These are phyloP conservation scores for Scomber japonicus DNA, from an alignment of 2,113 vertebrate species.

Conservation along the genomic window DNA sequence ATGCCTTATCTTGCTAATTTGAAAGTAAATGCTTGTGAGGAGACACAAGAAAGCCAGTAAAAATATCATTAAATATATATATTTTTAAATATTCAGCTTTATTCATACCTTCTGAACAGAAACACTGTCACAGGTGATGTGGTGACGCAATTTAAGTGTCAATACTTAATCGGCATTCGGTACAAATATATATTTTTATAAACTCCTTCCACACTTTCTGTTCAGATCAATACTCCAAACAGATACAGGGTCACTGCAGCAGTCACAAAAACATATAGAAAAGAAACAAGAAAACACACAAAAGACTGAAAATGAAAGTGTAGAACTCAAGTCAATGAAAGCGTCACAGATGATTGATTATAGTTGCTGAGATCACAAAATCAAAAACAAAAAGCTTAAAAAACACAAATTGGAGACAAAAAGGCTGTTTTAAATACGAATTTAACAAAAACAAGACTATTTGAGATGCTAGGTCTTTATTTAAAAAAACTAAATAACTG, in stretches of 20 bases:
- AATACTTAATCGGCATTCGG: slow-evolving; percentile 26
- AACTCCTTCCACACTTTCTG: slow-evolving; percentile 7
- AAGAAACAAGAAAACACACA: neutral
- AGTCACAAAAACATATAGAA: slow-evolving; percentile 21
- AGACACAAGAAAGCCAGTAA: too few species aligned
- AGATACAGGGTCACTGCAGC: slow-evolving; percentile 30
- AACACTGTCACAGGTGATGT: slow-evolving; percentile 31
- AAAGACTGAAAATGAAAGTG: neutral
- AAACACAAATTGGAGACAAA: too few species aligned
- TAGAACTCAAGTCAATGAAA: neutral
- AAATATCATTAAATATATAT: too few species aligned
- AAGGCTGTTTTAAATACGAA: slow-evolving; percentile 15
- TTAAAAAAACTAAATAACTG: too few species aligned
- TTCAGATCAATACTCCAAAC: slow-evolving; percentile 1
- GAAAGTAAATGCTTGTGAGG: too few species aligned
- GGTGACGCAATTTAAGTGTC: neutral
- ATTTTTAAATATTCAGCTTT: slow-evolving; percentile 37
- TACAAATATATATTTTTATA: slow-evolving; percentile 62
- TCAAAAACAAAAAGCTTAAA: neutral
- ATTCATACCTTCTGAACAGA: slow-evolving; percentile 49
- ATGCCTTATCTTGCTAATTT: too few species aligned
- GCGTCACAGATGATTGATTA: slow-evolving; percentile 11
- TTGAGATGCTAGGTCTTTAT: too few species aligned
- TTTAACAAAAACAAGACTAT: neutral
- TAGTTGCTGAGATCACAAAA: neutral